These are phyloP conservation scores for Pandemis cinnamomeana DNA, from an alignment of 2,888 invertebrate genomes.

Conservation along the genomic window DNA sequence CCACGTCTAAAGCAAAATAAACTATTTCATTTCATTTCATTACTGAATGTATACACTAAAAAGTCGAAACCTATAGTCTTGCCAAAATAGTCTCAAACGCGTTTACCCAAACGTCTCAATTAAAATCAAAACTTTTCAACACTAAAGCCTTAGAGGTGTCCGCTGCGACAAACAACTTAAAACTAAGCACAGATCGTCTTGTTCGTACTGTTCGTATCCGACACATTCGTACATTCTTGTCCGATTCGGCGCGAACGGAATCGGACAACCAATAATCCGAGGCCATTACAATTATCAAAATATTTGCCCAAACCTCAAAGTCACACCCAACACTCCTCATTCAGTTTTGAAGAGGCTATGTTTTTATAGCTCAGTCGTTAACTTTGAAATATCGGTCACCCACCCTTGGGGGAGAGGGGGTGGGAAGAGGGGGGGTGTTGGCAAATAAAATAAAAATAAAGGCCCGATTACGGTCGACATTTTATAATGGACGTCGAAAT, in stretches of 20 bases:
- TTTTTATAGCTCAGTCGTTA: conserved; percentile 81
- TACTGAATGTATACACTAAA: too few relatives aligned
- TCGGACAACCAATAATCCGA: neutral
- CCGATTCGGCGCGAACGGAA: neutral
- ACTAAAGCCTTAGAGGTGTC: too few relatives aligned
- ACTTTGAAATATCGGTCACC: conserved; percentile 81
- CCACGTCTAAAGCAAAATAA: too few relatives aligned
- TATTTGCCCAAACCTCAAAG: conserved; percentile 47
- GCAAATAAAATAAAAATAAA: conserved; percentile 84
- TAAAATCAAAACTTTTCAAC: too few relatives aligned
- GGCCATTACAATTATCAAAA: conserved; percentile 24
- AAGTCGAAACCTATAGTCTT: too few relatives aligned
- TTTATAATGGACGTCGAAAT: conserved; percentile 82
- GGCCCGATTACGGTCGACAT: conserved; percentile 81
- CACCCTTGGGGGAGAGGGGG: conserved; percentile 46
- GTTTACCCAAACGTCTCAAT: too few relatives aligned
- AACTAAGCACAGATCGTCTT: too few relatives aligned
- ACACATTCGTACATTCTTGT: too few relatives aligned
- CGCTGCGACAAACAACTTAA: too few relatives aligned
- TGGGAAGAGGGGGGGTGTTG: conserved; percentile 60
- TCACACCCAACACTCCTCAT: conserved; percentile 63
- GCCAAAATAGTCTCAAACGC: too few relatives aligned
- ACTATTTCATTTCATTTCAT: too few relatives aligned
- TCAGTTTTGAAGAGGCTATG: conserved; percentile 75
- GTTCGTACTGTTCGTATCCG: too few relatives aligned